phyloP scores from a whole-genome alignment of 2,113 vertebrate genomes.

The Corythornis vintsioides region DNA sequence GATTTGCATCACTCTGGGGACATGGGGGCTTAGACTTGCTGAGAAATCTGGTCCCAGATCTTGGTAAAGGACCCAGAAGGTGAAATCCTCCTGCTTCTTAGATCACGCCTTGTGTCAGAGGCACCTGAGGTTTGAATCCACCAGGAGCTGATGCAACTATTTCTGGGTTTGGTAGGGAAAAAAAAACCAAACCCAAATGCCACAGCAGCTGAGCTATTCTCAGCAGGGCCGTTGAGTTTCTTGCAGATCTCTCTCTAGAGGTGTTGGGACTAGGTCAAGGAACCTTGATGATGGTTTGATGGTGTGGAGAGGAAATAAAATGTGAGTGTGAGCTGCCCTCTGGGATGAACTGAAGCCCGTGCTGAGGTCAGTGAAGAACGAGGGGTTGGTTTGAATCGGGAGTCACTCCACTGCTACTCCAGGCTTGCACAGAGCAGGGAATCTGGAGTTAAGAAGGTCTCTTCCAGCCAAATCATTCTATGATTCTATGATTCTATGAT shows the following conservation, averaged over 20 bases:
- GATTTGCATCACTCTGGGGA: rapidly evolving
- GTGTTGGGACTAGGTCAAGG: conserved; percentile 32
- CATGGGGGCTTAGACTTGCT: background rate
- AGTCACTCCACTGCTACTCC: background rate
- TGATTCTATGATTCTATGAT: no score
- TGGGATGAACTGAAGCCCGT: rapidly evolving
- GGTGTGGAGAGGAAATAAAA: background rate
- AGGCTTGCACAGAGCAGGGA: background rate
- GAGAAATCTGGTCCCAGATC: background rate
- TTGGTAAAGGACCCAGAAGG: background rate
- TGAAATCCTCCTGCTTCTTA: background rate
- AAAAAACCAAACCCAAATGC: background rate
- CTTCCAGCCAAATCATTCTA: no score
- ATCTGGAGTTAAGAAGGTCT: background rate
- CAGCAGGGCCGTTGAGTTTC: background rate
- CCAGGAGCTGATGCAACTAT: conserved; percentile 57
- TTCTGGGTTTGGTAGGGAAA: conserved; percentile 23
- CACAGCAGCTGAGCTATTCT: background rate
- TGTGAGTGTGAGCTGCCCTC: background rate
- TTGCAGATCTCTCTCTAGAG: background rate
- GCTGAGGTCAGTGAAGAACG: background rate
- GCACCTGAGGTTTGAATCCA: conserved; percentile 10
- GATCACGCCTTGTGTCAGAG: background rate
- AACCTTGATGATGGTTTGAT: background rate
- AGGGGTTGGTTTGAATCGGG: background rate